Base-by-base conservation (phyloP, 2,797 vertebrate species). In the Gymnodraco acuticeps region DNA sequence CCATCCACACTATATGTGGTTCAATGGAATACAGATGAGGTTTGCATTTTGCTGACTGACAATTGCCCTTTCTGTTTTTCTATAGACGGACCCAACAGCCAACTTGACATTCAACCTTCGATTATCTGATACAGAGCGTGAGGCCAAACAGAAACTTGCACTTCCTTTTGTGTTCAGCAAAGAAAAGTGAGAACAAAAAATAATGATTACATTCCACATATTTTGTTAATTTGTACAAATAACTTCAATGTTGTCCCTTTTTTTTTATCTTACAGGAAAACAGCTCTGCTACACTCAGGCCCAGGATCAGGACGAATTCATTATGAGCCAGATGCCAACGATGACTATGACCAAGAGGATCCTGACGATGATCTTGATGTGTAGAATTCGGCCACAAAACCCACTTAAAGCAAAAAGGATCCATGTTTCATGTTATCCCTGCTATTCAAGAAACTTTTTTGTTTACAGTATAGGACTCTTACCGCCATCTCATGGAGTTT, bases 81-180 rank as follows among this genome's bases (percentile, higher is more conserved):
- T 53, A 17, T 55, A 97, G 96, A 80, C 45, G 48, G 96, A 96
- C 82, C 95, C 95, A 20, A 91, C 87, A 4, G 88, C 93, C 69
- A 95, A 96, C 75, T 79, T 97, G 88, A 96, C 96, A 31, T 97
- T 97, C 84, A 97, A 96, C 82, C 94, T 97, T n/a, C 94, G 81
- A 33, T 86, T 97, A 27, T 97, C 96, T 13, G 90, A 96, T 61
- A 84, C 87, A 58, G 95, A 97, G 77, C 92, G 91, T 4, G 81
- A 95, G 78, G 94, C 95, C 65, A 96, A 92, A 85, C 95, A 95
- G 70, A 96, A 93, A 74, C 92, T 97, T 58, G 85, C 95, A 5
- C 94, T 97, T 43, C 96, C 96, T 0, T 97, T 96, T 90, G 93
- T 96, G 55, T 97, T 97, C 90, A 97, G 96, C 81, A 93, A 95